Percentiles rank a stretch among this genome's conserved stretches.
Conservation (phyloP, 1,140 invertebrate species). For the Trichomalopsis sarcophagae region DNA sequence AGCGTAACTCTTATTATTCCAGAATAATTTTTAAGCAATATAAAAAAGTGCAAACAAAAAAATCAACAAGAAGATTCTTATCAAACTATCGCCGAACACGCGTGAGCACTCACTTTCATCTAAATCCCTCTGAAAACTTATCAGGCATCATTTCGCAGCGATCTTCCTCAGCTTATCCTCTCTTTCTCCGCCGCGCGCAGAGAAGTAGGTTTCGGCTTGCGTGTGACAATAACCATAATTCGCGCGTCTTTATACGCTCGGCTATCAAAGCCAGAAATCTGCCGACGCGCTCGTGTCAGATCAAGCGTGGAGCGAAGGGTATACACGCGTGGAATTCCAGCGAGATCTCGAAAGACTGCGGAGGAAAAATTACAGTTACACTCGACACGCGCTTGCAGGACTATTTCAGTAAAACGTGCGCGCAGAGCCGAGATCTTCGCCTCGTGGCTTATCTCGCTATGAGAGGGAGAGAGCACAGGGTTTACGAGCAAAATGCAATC, state of each 20-base stretch:
- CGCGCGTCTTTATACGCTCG: constrained; percentile 41
- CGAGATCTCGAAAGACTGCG: not conserved
- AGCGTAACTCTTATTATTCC: no score
- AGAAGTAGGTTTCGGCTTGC: not conserved
- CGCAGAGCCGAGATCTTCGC: constrained; percentile 18
- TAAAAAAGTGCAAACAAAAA: not conserved
- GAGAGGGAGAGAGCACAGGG: not conserved
- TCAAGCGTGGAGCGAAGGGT: not conserved
- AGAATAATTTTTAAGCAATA: no score
- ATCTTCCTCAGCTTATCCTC: not conserved
- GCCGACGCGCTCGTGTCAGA: not conserved
- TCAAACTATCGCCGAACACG: not conserved
- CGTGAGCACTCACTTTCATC: not conserved
- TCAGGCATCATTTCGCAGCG: not conserved
- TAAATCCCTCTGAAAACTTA: constrained; percentile 2
- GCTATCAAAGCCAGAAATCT: constrained; percentile 17
- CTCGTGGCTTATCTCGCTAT: not conserved
- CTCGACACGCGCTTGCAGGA: constrained; percentile 1
- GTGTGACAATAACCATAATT: constrained; percentile 48
- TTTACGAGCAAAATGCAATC: constrained; percentile 30
- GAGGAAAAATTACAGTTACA: constrained; percentile 44
- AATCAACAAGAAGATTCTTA: not conserved
- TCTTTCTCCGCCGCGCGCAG: not conserved
- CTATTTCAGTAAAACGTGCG: constrained; percentile 36
- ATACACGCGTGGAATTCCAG: constrained; percentile 23